phyloP scores from a whole-genome alignment of 2,888 invertebrate genomes.

The Microctonus brassicae region DNA sequence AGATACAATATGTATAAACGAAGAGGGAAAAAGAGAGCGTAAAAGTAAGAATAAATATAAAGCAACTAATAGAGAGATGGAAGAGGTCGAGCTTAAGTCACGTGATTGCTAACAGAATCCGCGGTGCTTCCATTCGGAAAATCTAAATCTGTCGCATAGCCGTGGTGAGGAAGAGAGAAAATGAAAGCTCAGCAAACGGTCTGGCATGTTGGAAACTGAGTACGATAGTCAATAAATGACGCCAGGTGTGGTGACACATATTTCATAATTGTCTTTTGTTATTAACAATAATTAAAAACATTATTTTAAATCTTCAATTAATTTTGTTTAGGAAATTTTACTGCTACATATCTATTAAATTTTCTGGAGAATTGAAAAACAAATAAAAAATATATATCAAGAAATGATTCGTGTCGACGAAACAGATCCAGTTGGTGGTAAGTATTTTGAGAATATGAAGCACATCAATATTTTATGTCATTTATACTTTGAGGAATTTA shows the following conservation, averaged over 20 bases:
- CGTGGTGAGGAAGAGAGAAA: conserved; percentile 53
- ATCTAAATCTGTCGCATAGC: conserved; percentile 67
- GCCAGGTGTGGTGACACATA: conserved; percentile 40
- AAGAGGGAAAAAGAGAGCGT: no score
- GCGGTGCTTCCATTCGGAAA: conserved; percentile 63
- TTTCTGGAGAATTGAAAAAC: conserved; percentile 23
- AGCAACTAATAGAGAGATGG: not conserved
- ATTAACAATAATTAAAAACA: not conserved
- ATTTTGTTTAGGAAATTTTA: not conserved
- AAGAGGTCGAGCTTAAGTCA: conserved; percentile 42
- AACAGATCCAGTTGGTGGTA: conserved; percentile 90
- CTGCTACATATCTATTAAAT: not conserved
- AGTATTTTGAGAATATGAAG: conserved; percentile 62
- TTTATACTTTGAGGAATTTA: not conserved
- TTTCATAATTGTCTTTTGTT: conserved; percentile 4
- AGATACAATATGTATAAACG: no score
- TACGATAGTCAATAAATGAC: conserved; percentile 64
- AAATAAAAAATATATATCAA: no score
- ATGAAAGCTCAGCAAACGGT: conserved; percentile 45
- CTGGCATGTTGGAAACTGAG: conserved; percentile 44
- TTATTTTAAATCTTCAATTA: not conserved
- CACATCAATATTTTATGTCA: conserved; percentile 26
- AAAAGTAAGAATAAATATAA: no score
- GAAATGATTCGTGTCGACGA: conserved; percentile 92
- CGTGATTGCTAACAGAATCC: conserved; percentile 60